These are phyloP conservation scores for Picus viridis DNA, from an alignment of 2,797 vertebrate species.

Conservation along the genomic window DNA sequence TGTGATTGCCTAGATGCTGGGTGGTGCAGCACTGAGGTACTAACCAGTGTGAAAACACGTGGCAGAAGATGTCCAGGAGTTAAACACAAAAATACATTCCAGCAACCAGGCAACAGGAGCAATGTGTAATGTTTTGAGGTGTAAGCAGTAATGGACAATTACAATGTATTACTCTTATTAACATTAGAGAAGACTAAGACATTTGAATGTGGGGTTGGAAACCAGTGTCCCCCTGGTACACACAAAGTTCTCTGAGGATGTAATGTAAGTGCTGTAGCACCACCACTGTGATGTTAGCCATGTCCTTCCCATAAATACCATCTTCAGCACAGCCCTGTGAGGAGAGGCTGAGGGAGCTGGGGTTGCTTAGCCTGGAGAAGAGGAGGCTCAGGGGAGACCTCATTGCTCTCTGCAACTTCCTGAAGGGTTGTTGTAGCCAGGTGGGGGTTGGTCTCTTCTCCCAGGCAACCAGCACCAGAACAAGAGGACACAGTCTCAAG, in stretches of 20 bases:
- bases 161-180: background rate
- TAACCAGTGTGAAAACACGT: background rate
- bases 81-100: background rate
- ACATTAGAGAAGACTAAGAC: background rate
- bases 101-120: background rate
- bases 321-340: background rate
- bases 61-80: background rate
- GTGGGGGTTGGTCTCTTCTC: too few relatives aligned
- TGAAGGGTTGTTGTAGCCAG: too few relatives aligned
- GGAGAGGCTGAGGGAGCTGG: too few relatives aligned
- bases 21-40: background rate
- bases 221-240: background rate
- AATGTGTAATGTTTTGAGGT: background rate
- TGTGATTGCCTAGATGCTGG: background rate
- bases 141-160: background rate
- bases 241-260: background rate
- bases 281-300: background rate
- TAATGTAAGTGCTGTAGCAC: background rate
- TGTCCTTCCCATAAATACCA: background rate
- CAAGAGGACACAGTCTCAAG: too few relatives aligned
- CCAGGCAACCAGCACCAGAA: too few relatives aligned
- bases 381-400: too few relatives aligned
- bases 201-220: background rate
- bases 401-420: too few relatives aligned
- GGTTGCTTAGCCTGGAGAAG: too few relatives aligned